Evolutionary conservation across 1,140 invertebrate genomes (phyloP), one percentile per base, ranked within the genome.

Genomic region (Leptopilina boulardi): DNA sequence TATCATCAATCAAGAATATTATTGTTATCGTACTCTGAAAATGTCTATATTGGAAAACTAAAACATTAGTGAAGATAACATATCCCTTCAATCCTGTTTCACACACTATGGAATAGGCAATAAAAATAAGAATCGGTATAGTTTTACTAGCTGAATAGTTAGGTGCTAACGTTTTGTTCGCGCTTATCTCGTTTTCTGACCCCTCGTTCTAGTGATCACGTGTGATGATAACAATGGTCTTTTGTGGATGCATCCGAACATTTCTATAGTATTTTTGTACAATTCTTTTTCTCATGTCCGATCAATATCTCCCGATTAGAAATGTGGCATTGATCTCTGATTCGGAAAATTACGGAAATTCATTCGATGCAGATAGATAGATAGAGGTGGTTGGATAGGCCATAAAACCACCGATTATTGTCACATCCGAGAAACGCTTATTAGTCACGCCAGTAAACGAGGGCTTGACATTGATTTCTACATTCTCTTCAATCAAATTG

Each of bases 391-490:
- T n/a, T n/a, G 82, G 80, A 76, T 82, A 80, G 80, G 80, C 83
- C 78, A 83, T 83, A 84, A 83, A 84, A 84, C 80, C 74, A 79
- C 38, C 77, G 71, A 77, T 71, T 79, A 77, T 85, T 83, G 76
- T 78, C 77, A 80, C 86, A 84, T 77, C 70, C 84, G 80, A 82
- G 84, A 81, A 89, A 82, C 80, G 84, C 87, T 89, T 87, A 85
- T 88, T 88, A 89, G 87, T 89, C 85, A 89, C 85, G 84, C 85
- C 87, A 85, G 82, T 87, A 87, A 88, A 88, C 87, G 5, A 88
- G 86, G 84, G 77, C 76, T 83, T 82, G 82, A 80, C 82, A 87
- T 88, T 87, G 84, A 87, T 87, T 86, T 85, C 80, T 47, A 15
- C 76, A 77, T 83, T 83, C 79, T 34, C 77, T 70, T 73, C 51